phyloP scores from a whole-genome alignment of 2,113 vertebrate species.

The Ovibos moschatus region DNA sequence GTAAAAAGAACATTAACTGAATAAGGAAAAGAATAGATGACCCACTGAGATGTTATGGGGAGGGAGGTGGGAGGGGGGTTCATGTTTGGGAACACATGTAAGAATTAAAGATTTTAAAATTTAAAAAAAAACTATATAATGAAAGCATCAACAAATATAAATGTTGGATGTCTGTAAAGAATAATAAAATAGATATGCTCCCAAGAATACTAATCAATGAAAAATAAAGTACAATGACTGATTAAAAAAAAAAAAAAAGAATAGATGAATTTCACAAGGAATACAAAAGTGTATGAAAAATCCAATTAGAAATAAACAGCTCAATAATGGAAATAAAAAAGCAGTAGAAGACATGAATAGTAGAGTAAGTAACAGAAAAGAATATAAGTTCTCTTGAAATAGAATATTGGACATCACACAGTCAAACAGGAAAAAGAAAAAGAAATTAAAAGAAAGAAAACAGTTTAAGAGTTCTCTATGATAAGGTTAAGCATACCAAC shows the following conservation, averaged over 20 bases:
- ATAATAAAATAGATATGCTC: neutral
- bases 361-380: neutral
- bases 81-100: too few species aligned
- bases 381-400: neutral
- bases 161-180: neutral
- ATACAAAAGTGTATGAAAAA: neutral
- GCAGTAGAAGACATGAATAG: neutral
- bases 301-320: neutral
- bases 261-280: neutral
- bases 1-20: neutral
- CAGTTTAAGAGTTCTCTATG: neutral
- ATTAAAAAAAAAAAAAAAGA: too few species aligned
- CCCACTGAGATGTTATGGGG: too few species aligned
- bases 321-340: neutral
- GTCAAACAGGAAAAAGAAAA: neutral
- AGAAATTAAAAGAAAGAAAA: neutral
- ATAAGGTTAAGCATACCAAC: neutral
- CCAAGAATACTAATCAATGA: neutral
- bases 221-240: neutral
- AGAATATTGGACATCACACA: neutral
- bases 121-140: neutral
- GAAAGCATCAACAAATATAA: neutral
- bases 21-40: neutral
- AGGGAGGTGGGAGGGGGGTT: too few species aligned
- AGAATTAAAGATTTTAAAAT: too few species aligned